Evolutionary conservation across 2,113 vertebrate genomes (phyloP), one percentile per base, ranked within the genome.

Genomic region (Dasyurus viverrinus): DNA sequence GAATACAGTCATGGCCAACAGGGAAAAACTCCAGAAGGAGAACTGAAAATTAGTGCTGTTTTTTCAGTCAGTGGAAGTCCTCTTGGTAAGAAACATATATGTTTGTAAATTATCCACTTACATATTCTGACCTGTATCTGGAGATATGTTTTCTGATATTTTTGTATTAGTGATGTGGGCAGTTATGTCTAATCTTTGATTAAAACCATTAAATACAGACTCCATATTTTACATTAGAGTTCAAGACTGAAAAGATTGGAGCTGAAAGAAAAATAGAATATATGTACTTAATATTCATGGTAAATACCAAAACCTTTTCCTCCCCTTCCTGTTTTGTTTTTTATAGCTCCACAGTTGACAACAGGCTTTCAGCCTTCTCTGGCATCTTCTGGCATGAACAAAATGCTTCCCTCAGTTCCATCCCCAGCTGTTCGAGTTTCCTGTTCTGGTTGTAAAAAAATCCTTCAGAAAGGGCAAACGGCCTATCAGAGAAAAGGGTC

Each of bases 401-500:
- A 98, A 98, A 98, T 98, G 98, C 98, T 98, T 97, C 99, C 97
- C 98, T 99, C 97, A 98, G 98, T 99, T 96, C 98, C 99, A 93
- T 94, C 54, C 97, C 98, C 98, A 53, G 98, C 99, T 57, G 93
- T 99, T 96, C 98, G 99, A 97, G 99, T 99, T 98, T 99, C 98
- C 97, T 99, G 99, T 97, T 99, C 99, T 55, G 98, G 99, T 96
- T 99, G 99, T 97, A 99, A 99, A 98, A 99, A 99, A 98, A 98
- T 98, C 97, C 99, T 99, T 96, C 98, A 99, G 95, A 99, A 99
- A 97, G 99, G 99, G 42, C 99, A 99, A 98, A 99, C 99, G 0
- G 99, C 99, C 1, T 99, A 99, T 98, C 99, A 99, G 98, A 99
- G 99, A 97, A 99, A 99, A 98, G 99, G 99, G 95, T 99, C 99